A percentile compares a stretch with the other conserved stretches of the same genome.
Conservation (phyloP, 2,113 vertebrate genomes). For the Choloepus hoffmanni region DNA sequence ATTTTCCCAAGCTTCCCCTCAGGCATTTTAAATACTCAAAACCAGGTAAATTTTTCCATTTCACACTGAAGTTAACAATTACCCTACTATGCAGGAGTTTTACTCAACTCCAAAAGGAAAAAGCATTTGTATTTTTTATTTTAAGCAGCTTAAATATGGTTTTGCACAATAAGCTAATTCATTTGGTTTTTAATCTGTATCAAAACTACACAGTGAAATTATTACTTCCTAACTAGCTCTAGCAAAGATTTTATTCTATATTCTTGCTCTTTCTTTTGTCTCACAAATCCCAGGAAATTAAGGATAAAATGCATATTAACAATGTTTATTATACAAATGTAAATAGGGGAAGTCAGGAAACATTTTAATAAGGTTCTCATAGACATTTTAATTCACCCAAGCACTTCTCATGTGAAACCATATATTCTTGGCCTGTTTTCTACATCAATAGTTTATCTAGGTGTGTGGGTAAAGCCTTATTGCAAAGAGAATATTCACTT, state of each 20-base stretch:
- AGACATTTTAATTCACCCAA: conserved; percentile 27
- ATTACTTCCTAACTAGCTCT: conserved; percentile 43
- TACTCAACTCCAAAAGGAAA: conserved; percentile 47
- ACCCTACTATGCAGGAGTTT: conserved; percentile 32
- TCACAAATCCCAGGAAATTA: conserved; percentile 67
- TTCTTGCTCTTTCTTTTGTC: conserved; percentile 55
- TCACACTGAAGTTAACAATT: conserved; percentile 51
- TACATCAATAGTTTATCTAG: not conserved
- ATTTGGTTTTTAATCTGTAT: conserved; percentile 63
- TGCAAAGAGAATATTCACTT: conserved; percentile 21
- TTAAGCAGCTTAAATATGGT: conserved; percentile 14
- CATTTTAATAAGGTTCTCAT: conserved; percentile 16
- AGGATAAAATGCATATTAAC: conserved; percentile 38
- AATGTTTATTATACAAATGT: conserved; percentile 56
- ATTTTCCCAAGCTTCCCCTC: conserved; percentile 65
- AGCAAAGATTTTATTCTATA: conserved; percentile 20
- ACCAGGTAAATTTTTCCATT: conserved; percentile 55
- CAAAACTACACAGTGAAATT: conserved; percentile 33
- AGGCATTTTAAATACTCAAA: conserved; percentile 70
- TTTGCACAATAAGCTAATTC: conserved; percentile 60
- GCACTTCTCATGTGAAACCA: not conserved
- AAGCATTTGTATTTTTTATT: conserved; percentile 8
- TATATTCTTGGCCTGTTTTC: not conserved
- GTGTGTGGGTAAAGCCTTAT: not conserved
- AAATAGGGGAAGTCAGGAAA: conserved; percentile 44